These are phyloP conservation scores for Tauraco erythrolophus DNA, from an alignment of 2,113 vertebrate species.

Conservation along the genomic window DNA sequence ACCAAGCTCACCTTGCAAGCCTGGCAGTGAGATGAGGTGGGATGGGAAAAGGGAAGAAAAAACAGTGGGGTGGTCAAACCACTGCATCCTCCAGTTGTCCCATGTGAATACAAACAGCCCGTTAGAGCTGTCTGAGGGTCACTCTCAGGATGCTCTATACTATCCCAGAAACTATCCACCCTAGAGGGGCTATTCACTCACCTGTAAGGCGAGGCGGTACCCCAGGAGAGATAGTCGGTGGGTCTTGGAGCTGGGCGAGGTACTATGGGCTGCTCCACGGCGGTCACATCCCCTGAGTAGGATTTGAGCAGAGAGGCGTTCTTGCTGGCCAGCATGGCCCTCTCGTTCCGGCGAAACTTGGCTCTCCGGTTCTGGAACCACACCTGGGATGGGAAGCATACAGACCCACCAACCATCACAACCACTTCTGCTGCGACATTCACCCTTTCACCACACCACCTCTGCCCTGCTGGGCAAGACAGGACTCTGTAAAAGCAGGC, in stretches of 20 bases:
- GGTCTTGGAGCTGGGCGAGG: conserved; percentile 93
- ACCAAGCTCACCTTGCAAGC: background rate
- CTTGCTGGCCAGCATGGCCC: conserved; percentile 98
- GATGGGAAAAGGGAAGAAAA: background rate
- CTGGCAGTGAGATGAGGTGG: background rate
- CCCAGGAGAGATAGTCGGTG: conserved; percentile 98
- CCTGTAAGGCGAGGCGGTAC: conserved; percentile 94
- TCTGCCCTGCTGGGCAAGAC: background rate
- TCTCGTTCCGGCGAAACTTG: conserved; percentile 95
- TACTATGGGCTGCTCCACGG: conserved; percentile 97
- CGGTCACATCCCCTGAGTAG: conserved; percentile 94
- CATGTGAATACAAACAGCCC: background rate
- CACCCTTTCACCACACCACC: too few relatives aligned
- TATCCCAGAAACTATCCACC: background rate
- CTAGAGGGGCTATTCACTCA: conserved; percentile 64
- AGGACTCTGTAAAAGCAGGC: background rate
- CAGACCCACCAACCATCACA: background rate
- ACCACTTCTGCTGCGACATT: background rate
- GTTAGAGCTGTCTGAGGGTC: background rate
- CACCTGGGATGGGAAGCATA: conserved; percentile 77
- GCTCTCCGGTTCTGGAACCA: conserved; percentile 99
- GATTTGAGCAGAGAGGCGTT: conserved; percentile 96
- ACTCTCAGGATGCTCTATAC: background rate
- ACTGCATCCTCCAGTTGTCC: background rate
- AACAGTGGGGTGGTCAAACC: background rate